These are phyloP conservation scores for Egretta garzetta DNA, from an alignment of 2,113 vertebrate genomes.

Conservation along the genomic window DNA sequence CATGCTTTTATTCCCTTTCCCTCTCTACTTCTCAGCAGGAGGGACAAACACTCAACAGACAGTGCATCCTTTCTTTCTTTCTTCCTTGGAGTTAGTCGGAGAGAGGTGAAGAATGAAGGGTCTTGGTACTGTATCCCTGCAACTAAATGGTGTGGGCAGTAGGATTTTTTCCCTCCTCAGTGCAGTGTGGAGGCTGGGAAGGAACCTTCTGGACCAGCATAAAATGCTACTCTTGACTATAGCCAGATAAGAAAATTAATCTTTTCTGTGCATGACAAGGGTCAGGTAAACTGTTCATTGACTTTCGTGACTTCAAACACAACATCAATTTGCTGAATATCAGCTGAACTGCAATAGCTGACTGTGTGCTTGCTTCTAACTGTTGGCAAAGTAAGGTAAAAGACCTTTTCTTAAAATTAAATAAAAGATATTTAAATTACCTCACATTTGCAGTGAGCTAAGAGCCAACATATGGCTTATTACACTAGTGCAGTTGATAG, in stretches of 20 bases:
- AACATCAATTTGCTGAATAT: neutral
- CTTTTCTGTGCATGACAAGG: neutral
- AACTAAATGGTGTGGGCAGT: neutral
- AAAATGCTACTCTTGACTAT: neutral
- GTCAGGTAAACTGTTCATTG: neutral
- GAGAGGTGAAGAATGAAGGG: neutral
- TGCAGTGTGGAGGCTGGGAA: neutral
- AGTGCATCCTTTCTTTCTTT: neutral
- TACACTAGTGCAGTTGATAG: neutral
- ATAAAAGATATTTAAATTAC: neutral
- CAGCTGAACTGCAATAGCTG: neutral
- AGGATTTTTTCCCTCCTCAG: neutral
- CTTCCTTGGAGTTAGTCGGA: neutral
- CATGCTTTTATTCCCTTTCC: neutral
- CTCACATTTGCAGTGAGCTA: neutral
- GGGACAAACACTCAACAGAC: neutral
- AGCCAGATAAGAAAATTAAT: neutral
- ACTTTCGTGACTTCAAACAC: neutral
- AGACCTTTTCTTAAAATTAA: neutral
- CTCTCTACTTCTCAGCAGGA: neutral
- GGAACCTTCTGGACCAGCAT: neutral
- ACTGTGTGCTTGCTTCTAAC: neutral
- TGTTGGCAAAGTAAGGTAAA: neutral
- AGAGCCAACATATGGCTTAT: neutral
- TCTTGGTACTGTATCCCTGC: neutral